phyloP scores from a whole-genome alignment of 1,140 invertebrate genomes.

The Apis mellifera region Amel_HAv3.1 CM009931.2:23509001-23509500 shows the following conservation, averaged over 20 bases:
- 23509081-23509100: constrained; percentile 11
- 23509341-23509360: neutral
- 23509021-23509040: constrained; percentile 3
- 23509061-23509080: neutral
- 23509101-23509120: constrained; percentile 17
- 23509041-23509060: neutral
- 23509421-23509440: neutral
- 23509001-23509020: neutral
- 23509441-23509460: neutral
- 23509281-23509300: neutral
- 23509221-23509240: neutral
- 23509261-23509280: neutral
- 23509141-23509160: neutral
- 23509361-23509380: neutral
- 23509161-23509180: neutral
- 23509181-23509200: neutral
- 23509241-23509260: neutral
- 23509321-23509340: no score
- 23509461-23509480: neutral
- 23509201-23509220: neutral
- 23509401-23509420: neutral
- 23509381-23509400: neutral
- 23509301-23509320: no score
- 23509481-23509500: neutral
- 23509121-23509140: constrained; percentile 15